Conservation (phyloP, 2,888 invertebrate genomes). For the Sphinx pinastri region DNA sequence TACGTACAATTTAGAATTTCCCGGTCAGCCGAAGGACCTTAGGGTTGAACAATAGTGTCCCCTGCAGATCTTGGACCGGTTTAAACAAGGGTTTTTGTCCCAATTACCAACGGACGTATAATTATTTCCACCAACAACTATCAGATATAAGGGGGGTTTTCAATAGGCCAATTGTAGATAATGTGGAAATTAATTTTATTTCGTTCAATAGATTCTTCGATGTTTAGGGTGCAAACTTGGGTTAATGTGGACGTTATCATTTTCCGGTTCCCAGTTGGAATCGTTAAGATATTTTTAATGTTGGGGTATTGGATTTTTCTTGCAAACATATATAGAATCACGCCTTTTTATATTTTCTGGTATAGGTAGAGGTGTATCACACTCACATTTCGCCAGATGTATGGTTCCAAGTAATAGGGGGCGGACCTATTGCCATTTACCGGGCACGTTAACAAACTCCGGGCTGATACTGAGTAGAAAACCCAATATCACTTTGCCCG, state of each 20-base stretch:
- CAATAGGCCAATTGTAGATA: conserved; percentile 16
- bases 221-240: not conserved
- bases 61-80: conserved; percentile 69
- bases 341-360: too few relatives aligned
- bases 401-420: too few relatives aligned
- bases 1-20: conserved; percentile 73
- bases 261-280: too few relatives aligned
- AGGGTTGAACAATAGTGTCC: conserved; percentile 72
- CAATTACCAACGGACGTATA: conserved; percentile 71
- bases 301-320: too few relatives aligned
- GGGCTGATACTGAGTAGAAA: too few relatives aligned
- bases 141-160: conserved; percentile 18
- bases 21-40: conserved; percentile 65
- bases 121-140: conserved; percentile 75
- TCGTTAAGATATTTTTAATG: too few relatives aligned
- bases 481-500: too few relatives aligned
- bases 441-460: too few relatives aligned
- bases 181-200: conserved; percentile 11
- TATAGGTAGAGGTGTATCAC: too few relatives aligned
- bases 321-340: too few relatives aligned
- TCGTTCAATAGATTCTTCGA: not conserved
- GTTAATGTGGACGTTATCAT: not conserved
- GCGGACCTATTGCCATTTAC: too few relatives aligned
- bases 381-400: too few relatives aligned
- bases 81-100: conserved; percentile 79